Conservation (phyloP, 2,113 vertebrate species). For the Potamarius usumacintae region DNA sequence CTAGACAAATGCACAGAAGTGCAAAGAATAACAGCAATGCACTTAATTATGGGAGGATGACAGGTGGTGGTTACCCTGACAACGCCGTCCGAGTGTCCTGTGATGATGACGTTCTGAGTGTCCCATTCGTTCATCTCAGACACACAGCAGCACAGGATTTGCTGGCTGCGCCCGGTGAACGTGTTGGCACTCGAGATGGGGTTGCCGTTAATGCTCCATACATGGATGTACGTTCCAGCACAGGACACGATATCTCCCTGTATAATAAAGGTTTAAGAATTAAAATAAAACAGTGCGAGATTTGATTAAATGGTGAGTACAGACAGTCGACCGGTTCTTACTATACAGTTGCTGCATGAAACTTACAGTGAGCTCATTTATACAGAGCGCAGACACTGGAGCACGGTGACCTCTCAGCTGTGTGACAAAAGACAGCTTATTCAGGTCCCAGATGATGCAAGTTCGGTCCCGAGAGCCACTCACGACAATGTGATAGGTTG, state of each 20-base stretch:
- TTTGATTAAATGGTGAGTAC: background rate
- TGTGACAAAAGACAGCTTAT: slow-evolving; percentile 93
- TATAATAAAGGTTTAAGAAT: background rate
- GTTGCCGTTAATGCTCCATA: slow-evolving; percentile 98
- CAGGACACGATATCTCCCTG: slow-evolving; percentile 96
- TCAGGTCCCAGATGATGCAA: slow-evolving; percentile 98
- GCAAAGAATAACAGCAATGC: background rate
- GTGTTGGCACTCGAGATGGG: slow-evolving; percentile 94
- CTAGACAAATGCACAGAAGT: background rate
- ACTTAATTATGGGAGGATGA: background rate
- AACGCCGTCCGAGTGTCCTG: slow-evolving; percentile 93
- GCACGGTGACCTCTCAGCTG: slow-evolving; percentile 93
- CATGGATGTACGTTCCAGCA: slow-evolving; percentile 91
- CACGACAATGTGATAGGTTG: slow-evolving; percentile 94
- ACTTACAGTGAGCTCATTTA: slow-evolving; percentile 94
- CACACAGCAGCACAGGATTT: slow-evolving; percentile 93
- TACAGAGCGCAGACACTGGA: slow-evolving; percentile 93
- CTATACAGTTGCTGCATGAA: background rate
- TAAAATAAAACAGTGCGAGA: no score
- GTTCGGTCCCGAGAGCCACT: slow-evolving; percentile 95
- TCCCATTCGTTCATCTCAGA: slow-evolving; percentile 99
- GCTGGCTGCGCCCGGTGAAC: slow-evolving; percentile 93
- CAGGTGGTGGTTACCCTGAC: slow-evolving; percentile 79
- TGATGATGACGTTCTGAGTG: slow-evolving; percentile 96
- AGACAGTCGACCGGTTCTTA: background rate